A percentile compares a stretch with the other conserved stretches of the same genome.
phyloP scores from a whole-genome alignment of 2,797 vertebrate genomes.

The Xiphophorus birchmanni region DNA sequence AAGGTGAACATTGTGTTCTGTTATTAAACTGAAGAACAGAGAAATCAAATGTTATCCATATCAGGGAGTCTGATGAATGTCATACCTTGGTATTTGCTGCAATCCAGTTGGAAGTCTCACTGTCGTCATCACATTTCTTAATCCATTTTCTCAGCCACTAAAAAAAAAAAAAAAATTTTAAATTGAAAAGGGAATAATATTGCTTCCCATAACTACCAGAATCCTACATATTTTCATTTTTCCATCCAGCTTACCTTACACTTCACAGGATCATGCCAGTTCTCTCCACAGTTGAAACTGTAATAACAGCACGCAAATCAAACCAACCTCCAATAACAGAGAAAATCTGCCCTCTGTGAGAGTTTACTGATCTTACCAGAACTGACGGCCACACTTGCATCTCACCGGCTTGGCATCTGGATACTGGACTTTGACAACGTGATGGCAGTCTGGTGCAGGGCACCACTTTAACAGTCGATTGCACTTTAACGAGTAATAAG shows the following conservation, averaged over 20 bases:
- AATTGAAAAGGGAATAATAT: conserved; percentile 8
- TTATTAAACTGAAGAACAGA: background rate
- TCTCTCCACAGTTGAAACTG: conserved; percentile 99
- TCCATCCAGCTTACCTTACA: conserved; percentile 89
- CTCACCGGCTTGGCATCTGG: conserved; percentile 98
- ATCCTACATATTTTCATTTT: conserved; percentile 4
- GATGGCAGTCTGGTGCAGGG: conserved; percentile 99
- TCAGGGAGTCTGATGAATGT: background rate
- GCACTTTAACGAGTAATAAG: conserved; percentile 80
- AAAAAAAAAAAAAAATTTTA: conserved; percentile 5
- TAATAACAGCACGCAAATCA: conserved; percentile 46
- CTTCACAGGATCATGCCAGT: conserved; percentile 99
- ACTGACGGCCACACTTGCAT: conserved; percentile 99
- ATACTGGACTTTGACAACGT: conserved; percentile 99
- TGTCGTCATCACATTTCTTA: conserved; percentile 99
- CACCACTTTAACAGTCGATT: conserved; percentile 99
- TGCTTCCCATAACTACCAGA: background rate
- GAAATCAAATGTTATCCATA: background rate
- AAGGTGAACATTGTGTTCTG: background rate
- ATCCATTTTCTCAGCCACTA: conserved; percentile 99
- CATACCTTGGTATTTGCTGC: conserved; percentile 98
- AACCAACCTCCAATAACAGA: conserved; percentile 11
- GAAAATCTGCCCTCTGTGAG: background rate
- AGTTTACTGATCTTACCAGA: conserved; percentile 87
- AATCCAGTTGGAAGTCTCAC: conserved; percentile 99